Conservation (phyloP, 2,113 vertebrate species). For the Lutjanus erythropterus region DNA sequence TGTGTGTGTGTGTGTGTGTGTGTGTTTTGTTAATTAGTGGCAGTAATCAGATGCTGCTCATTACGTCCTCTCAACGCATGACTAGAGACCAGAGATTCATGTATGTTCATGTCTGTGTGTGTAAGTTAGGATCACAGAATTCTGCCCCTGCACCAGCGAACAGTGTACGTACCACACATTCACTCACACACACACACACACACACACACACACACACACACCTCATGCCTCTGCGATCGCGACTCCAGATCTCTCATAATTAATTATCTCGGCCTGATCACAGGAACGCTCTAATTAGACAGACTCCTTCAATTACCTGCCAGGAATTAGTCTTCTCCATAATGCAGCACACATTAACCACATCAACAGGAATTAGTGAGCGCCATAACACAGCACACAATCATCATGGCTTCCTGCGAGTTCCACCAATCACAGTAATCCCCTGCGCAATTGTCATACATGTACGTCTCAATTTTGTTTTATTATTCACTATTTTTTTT, state of each 20-base stretch:
- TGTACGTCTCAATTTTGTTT: too few relatives aligned
- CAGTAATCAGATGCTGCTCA: slow-evolving; percentile 92
- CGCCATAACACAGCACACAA: neutral
- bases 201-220: slow-evolving; percentile 11
- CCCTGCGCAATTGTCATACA: too few relatives aligned
- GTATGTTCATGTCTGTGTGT: slow-evolving; percentile 57
- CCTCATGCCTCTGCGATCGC: neutral
- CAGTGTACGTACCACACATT: neutral
- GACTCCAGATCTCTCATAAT: slow-evolving; percentile 73
- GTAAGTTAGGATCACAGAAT: slow-evolving; percentile 8
- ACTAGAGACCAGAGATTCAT: slow-evolving; percentile 29
- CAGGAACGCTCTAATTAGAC: slow-evolving; percentile 78
- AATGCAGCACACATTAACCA: slow-evolving; percentile 25
- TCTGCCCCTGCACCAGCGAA: slow-evolving; percentile 6
- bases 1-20: slow-evolving; percentile 33
- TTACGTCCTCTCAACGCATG: slow-evolving; percentile 81
- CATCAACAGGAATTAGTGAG: slow-evolving; percentile 46
- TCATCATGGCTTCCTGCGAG: too few relatives aligned
- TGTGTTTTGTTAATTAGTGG: slow-evolving; percentile 90
- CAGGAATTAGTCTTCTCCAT: slow-evolving; percentile 47
- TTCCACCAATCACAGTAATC: neutral
- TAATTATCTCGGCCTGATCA: slow-evolving; percentile 79
- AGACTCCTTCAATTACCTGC: slow-evolving; percentile 80
- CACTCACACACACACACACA: slow-evolving; percentile 1
- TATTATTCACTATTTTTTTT: too few relatives aligned